Conservation (phyloP, 1,140 invertebrate species). For the Leptopilina boulardi region DNA sequence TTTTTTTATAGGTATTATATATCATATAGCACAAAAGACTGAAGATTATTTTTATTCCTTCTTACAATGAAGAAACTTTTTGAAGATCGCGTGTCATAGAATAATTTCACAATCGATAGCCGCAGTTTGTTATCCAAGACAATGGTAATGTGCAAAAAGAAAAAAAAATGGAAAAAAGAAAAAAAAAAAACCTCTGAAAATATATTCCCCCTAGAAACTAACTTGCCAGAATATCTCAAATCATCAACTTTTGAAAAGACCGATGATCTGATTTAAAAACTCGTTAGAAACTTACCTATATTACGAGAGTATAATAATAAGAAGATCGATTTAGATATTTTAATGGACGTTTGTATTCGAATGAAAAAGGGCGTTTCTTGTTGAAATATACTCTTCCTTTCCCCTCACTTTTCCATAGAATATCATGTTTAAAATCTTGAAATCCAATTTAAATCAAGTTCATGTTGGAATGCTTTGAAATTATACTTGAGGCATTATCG, state of each 20-base stretch:
- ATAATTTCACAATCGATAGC: constrained; percentile 1
- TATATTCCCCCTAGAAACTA: background rate
- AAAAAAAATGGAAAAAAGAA: background rate
- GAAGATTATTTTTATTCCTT: background rate
- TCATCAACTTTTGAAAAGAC: constrained; percentile 4
- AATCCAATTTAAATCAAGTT: constrained; percentile 10
- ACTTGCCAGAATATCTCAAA: background rate
- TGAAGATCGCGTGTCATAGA: background rate
- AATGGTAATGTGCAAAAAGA: constrained; percentile 3
- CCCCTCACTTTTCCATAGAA: background rate
- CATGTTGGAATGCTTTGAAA: constrained; percentile 6
- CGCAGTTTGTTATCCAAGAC: constrained; percentile 4
- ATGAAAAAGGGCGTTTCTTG: constrained; percentile 12
- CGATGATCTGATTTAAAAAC: constrained; percentile 10
- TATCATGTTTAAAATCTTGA: constrained; percentile 14
- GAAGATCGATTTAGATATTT: background rate
- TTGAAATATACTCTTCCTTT: too few relatives aligned
- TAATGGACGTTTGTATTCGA: background rate
- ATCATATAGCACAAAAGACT: background rate
- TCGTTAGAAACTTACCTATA: constrained; percentile 17
- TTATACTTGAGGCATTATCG: constrained; percentile 8
- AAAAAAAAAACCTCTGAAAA: background rate
- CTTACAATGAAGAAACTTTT: background rate
- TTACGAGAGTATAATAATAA: background rate
- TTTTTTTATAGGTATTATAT: background rate